phyloP scores from a whole-genome alignment of 23 tunicate species.

The Oikopleura dioica region DNA sequence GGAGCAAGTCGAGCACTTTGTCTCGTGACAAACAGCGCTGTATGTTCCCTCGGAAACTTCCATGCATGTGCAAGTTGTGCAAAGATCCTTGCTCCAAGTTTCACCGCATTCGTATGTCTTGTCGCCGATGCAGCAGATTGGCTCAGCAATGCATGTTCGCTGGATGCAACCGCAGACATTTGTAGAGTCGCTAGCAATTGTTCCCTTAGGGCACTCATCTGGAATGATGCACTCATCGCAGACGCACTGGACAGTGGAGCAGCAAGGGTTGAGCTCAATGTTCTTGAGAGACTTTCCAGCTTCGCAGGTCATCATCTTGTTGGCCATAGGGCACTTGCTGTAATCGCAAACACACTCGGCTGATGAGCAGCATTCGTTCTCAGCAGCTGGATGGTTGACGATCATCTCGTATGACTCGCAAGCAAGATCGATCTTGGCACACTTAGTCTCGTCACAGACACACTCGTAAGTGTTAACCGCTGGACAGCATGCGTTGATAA shows the following conservation, averaged over 20 bases:
- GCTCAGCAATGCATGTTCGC: conserved; percentile 52
- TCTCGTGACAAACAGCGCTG: conserved; percentile 46
- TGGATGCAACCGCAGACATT: conserved; percentile 56
- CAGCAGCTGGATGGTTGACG: not conserved
- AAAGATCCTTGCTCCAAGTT: conserved; percentile 69
- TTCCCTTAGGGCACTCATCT: conserved; percentile 46
- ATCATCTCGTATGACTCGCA: not conserved
- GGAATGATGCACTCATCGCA: conserved; percentile 54
- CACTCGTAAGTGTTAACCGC: not conserved
- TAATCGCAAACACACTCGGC: not conserved
- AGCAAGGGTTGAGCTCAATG: conserved; percentile 29
- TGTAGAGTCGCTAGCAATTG: conserved; percentile 24
- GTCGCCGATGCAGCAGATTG: conserved; percentile 42
- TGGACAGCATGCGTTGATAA: conserved; percentile 28
- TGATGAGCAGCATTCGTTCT: conserved; percentile 3
- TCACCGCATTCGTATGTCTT: conserved; percentile 37
- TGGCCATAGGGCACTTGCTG: not conserved
- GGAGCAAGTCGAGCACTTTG: conserved; percentile 69
- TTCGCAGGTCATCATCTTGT: conserved; percentile 14
- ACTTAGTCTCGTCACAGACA: not conserved
- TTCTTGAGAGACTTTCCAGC: conserved; percentile 31
- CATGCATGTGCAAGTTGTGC: conserved; percentile 60
- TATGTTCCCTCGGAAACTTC: conserved; percentile 28
- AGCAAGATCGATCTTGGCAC: not conserved
- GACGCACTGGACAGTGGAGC: conserved; percentile 39